phyloP scores from a whole-genome alignment of 1,140 invertebrate genomes.

The Venturia canescens region DNA sequence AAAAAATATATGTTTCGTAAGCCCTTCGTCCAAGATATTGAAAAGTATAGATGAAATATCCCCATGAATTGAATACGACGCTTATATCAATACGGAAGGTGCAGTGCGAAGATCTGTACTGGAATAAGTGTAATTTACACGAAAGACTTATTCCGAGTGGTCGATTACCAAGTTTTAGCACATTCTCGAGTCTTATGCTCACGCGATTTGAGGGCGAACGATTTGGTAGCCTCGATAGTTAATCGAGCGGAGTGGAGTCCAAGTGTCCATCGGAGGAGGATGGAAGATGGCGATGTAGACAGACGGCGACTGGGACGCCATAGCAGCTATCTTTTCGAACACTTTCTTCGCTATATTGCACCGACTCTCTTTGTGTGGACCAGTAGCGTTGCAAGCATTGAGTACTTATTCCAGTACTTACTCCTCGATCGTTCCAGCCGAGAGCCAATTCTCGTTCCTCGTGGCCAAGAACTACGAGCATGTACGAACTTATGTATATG shows the following conservation, averaged over 20 bases:
- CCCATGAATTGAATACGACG: background rate
- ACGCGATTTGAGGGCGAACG: constrained; percentile 49
- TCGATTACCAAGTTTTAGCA: constrained; percentile 36
- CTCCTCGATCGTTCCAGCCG: constrained; percentile 25
- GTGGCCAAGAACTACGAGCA: background rate
- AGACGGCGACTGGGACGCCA: background rate
- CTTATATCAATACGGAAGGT: background rate
- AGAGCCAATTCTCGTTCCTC: constrained; percentile 31
- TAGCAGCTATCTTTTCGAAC: background rate
- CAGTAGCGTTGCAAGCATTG: background rate
- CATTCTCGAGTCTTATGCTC: constrained; percentile 51
- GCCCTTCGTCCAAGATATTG: too few species aligned
- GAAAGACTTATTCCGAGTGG: constrained; percentile 7
- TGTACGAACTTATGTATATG: background rate
- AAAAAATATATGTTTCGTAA: too few species aligned
- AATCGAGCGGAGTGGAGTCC: constrained; percentile 50
- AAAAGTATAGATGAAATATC: too few species aligned
- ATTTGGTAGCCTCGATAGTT: constrained; percentile 38
- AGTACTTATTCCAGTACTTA: constrained; percentile 46
- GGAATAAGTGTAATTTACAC: background rate
- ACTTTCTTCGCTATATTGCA: constrained; percentile 21
- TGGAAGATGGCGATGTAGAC: constrained; percentile 1
- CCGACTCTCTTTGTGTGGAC: background rate
- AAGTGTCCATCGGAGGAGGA: constrained; percentile 47
- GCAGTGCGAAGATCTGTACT: background rate